Conservation (phyloP, 2,888 invertebrate species). For the Himalopsyche tibetana region DNA sequence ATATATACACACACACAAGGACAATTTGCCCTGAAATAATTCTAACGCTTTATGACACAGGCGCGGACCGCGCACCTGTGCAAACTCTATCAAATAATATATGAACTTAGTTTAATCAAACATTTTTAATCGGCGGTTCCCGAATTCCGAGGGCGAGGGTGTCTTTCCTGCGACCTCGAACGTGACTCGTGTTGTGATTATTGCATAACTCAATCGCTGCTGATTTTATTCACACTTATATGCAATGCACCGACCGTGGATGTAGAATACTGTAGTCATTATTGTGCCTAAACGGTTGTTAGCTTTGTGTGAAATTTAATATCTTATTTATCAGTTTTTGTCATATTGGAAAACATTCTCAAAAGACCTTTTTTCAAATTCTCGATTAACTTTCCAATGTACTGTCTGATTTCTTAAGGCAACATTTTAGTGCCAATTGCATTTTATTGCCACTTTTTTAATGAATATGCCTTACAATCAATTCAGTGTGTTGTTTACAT, state of each 20-base stretch:
- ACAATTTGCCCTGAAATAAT: conserved; percentile 69
- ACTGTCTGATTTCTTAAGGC: no score
- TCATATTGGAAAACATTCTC: no score
- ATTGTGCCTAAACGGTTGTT: conserved; percentile 21
- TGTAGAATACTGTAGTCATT: conserved; percentile 29
- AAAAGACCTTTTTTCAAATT: no score
- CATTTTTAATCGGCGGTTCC: conserved; percentile 40
- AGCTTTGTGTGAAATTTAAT: not conserved
- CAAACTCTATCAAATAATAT: conserved; percentile 46
- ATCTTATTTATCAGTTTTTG: no score
- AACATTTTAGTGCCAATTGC: no score
- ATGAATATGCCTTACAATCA: no score
- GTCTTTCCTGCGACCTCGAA: not conserved
- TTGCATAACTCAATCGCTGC: not conserved
- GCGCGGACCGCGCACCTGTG: conserved; percentile 69
- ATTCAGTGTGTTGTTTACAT: no score
- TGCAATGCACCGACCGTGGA: not conserved
- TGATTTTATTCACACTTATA: conserved; percentile 8
- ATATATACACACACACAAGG: conserved; percentile 65
- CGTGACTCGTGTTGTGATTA: not conserved
- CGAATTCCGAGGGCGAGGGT: not conserved
- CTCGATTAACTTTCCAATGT: no score
- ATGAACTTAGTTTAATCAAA: conserved; percentile 42
- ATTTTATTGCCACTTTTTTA: no score
- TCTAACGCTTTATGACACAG: conserved; percentile 75